These are phyloP conservation scores for Vulpes ferrilata DNA, from an alignment of 2,113 vertebrate genomes.

Conservation along the genomic window DNA sequence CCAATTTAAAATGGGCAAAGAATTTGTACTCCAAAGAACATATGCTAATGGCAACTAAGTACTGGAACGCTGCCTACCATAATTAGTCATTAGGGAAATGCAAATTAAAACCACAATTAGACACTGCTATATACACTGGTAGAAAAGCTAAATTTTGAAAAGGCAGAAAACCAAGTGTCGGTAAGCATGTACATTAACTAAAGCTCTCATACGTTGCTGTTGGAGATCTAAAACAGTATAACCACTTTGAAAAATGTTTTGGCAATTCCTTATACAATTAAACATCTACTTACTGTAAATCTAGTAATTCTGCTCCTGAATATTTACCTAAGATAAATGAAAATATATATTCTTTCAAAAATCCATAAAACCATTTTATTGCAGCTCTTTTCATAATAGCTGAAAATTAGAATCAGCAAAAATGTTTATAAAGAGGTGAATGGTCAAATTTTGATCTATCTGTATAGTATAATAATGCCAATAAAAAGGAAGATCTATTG, in stretches of 20 bases:
- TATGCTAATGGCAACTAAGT: constrained; percentile 35
- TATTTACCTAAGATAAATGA: neutral
- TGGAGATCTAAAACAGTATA: neutral
- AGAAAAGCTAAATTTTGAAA: constrained; percentile 18
- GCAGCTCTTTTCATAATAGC: neutral
- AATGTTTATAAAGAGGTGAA: neutral
- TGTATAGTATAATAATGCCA: neutral
- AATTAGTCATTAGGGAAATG: constrained; percentile 65
- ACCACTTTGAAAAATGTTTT: neutral
- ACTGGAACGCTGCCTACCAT: constrained; percentile 12
- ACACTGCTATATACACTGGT: neutral
- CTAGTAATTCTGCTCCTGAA: neutral
- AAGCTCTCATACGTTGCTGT: neutral
- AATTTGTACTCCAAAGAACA: constrained; percentile 51
- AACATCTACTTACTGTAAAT: neutral
- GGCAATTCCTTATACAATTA: neutral
- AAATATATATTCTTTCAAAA: neutral
- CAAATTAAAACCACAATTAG: constrained; percentile 52
- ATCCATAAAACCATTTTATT: neutral
- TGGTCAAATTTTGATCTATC: neutral
- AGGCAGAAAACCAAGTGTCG: neutral
- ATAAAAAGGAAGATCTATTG: neutral
- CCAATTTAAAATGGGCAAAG: constrained; percentile 46
- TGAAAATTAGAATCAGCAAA: neutral
- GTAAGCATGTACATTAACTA: neutral